Evolutionary conservation across 2,888 invertebrate genomes (phyloP).

Genomic region (Watsonalla binaria): DNA sequence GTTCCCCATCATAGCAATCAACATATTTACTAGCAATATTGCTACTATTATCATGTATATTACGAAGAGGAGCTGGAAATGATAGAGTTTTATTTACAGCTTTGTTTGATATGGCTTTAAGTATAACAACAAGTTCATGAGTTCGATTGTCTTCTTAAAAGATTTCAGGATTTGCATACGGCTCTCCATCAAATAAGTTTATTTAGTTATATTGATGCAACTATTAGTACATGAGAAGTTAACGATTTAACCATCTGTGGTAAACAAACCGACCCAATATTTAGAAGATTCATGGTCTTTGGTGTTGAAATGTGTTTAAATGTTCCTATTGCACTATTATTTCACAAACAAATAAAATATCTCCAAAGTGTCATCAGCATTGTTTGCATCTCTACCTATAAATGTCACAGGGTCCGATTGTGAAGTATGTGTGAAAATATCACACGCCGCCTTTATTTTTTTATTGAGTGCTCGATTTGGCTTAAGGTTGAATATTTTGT

Average conservation of each 20-base stretch:
- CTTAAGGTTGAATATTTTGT: no score
- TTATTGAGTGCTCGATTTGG: no score
- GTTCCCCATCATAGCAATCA: slow-evolving; percentile 99
- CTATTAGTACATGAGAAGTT: not conserved
- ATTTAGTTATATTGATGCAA: no score
- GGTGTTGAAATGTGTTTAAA: not conserved
- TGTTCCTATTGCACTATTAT: not conserved
- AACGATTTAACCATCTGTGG: not conserved
- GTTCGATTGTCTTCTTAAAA: no score
- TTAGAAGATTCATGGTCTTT: not conserved
- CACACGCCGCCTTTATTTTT: not conserved
- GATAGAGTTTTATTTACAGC: slow-evolving; percentile 1
- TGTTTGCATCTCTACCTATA: not conserved
- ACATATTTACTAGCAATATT: slow-evolving; percentile 96
- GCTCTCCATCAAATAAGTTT: no score
- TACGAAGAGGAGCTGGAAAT: slow-evolving; percentile 89
- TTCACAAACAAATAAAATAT: not conserved
- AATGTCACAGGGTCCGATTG: not conserved
- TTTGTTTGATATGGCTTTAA: no score
- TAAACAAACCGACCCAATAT: not conserved
- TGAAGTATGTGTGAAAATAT: not conserved
- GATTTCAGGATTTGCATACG: no score
- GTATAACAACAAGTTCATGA: no score
- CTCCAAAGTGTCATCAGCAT: not conserved
- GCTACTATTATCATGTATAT: slow-evolving; percentile 98